phyloP scores from a whole-genome alignment of 2,113 vertebrate species.

The Pachycephala philippinensis region DNA sequence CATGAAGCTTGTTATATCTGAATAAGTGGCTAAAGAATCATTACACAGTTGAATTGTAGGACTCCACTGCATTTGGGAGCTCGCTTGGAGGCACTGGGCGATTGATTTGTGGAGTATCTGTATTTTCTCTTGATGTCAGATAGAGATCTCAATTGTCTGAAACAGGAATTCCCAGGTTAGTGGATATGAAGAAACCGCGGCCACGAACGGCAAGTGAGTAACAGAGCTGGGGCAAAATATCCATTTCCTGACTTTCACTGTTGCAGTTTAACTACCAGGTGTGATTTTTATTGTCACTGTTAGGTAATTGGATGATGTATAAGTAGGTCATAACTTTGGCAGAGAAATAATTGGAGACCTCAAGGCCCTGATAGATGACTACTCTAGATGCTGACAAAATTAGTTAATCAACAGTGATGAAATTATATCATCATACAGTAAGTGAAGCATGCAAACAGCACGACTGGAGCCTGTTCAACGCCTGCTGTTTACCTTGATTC shows the following conservation, averaged over 20 bases:
- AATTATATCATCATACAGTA: slow-evolving; percentile 34
- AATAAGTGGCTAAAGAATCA: not conserved
- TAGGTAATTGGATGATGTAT: not conserved
- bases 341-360: not conserved
- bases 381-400: not conserved
- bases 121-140: not conserved
- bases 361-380: not conserved
- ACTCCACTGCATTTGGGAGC: not conserved
- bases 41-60: not conserved
- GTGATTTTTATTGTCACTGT: not conserved
- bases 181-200: not conserved
- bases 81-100: not conserved
- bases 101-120: not conserved
- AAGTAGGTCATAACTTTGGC: not conserved
- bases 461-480: not conserved
- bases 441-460: not conserved
- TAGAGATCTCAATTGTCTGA: not conserved
- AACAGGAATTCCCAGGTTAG: not conserved
- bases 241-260: not conserved
- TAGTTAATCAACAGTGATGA: slow-evolving; percentile 4
- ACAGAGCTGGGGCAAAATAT: not conserved
- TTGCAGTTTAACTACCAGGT: not conserved
- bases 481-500: slow-evolving; percentile 50
- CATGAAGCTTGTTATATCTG: not conserved
- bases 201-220: not conserved